Conservation (phyloP, 92 coral and sea anemone species). For the Chrysogorgia sp. region DNA sequence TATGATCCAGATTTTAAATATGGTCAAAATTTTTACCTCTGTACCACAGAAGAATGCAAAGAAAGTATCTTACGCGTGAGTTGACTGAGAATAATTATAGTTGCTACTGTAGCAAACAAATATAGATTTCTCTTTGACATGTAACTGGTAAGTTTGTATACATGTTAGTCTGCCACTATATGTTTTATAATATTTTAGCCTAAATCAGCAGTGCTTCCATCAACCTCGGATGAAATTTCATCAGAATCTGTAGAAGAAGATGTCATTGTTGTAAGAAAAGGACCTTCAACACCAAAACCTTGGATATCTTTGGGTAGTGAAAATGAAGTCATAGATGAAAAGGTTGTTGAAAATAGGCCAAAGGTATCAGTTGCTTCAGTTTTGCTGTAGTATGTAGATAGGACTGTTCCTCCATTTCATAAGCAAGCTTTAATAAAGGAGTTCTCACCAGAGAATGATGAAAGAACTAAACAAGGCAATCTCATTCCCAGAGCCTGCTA, state of each 20-base stretch:
- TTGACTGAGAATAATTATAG: not conserved
- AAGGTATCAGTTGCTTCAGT: conserved; percentile 55
- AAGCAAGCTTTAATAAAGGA: too few species aligned
- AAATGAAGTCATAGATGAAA: conserved; percentile 86
- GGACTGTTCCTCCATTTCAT: not conserved
- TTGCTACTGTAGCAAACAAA: not conserved
- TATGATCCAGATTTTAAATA: conserved; percentile 90
- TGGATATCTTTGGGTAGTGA: conserved; percentile 97
- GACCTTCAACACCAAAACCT: conserved; percentile 92
- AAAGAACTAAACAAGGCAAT: too few species aligned
- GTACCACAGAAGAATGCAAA: conserved; percentile 91
- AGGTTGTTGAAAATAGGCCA: conserved; percentile 77
- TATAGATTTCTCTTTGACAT: not conserved
- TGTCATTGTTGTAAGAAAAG: conserved; percentile 68
- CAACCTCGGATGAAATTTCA: conserved; percentile 57
- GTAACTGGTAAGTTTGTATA: too few species aligned
- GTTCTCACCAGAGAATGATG: too few species aligned
- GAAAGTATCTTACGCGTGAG: conserved; percentile 88
- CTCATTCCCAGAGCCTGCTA: too few species aligned
- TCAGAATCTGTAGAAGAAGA: conserved; percentile 66
- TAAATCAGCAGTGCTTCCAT: conserved; percentile 48
- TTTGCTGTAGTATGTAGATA: not conserved
- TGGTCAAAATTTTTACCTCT: conserved; percentile 96
- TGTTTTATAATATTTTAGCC: conserved; percentile 9
- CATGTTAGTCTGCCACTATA: not conserved